Base-by-base conservation (phyloP, 2,113 vertebrate species). In the Tragulus kanchil region DNA sequence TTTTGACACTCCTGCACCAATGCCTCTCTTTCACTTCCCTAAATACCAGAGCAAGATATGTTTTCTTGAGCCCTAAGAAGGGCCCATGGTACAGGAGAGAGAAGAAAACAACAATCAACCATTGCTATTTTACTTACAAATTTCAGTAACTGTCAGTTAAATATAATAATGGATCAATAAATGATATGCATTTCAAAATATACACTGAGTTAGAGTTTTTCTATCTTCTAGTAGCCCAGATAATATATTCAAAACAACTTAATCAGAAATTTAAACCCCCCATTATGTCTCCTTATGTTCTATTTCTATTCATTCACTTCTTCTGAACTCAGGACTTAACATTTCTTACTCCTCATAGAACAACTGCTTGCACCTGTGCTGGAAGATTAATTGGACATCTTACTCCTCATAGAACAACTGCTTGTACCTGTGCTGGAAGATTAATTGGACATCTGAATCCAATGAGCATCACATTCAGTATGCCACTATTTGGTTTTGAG, bases 1-100 rank as follows among this genome's bases (percentile, higher is more conserved):
- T 98, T 97, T 98, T 98, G 95, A 97, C 52, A 62, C 1, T 54
- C 50, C 81, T 97, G 86, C 6, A 48, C 64, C 78, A 56, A 48
- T 50, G 36, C 59, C 61, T 96, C 95, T 96, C 92, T 95, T 97
- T 92, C 16, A 61, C 16, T 95, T 96, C 58, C 71, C 42, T 64
- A 96, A 96, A 89, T 91, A 61, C 61, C 89, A 90, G 23, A 69
- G 10, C 86, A 65, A 94, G 67, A 42, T 56, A 78, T 67, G 50
- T 77, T 96, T 93, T 28, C 77, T 15, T n/a, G 82, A 92, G 36
- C 19, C 52, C 50, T 14, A 8, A 83, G 56, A 83, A 82, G 82
- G 54, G 61, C 25, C 61, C 58, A 28, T 5, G 16, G 89, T 23
- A n/a, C 26, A 85, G 7, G 94, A 90, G 28, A 89, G 54, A 87